These are phyloP conservation scores for Ceratotherium simum DNA, from an alignment of 2,113 vertebrate genomes.

Conservation along the genomic window DNA sequence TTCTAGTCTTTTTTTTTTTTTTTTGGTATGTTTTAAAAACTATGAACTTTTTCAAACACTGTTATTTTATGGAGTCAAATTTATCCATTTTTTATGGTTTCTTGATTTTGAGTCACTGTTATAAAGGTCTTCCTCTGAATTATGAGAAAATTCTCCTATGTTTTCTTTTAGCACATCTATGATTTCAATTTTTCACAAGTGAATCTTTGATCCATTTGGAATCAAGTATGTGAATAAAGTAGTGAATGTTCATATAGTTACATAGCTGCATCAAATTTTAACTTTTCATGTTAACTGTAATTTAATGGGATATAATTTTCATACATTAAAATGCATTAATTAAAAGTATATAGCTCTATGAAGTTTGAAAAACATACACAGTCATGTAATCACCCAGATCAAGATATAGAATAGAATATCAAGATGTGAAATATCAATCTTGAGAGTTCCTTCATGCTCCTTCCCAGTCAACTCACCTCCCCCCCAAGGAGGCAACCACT, in stretches of 20 bases:
- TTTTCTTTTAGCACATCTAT: neutral
- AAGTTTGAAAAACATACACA: neutral
- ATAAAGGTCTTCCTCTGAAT: neutral
- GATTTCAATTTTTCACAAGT: neutral
- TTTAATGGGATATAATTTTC: neutral
- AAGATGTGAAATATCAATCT: neutral
- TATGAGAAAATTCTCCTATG: neutral
- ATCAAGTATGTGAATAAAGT: neutral
- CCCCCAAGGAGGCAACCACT: too few species aligned
- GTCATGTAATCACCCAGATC: neutral
- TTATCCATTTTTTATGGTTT: neutral
- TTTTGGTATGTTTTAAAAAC: neutral
- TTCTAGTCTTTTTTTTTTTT: neutral
- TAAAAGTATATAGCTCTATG: neutral
- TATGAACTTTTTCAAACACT: neutral
- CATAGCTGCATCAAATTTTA: neutral
- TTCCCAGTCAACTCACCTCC: neutral
- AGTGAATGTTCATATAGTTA: neutral
- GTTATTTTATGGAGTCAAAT: neutral
- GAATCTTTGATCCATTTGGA: neutral
- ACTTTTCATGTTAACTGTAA: neutral
- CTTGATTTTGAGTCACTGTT: neutral
- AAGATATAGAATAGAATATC: neutral
- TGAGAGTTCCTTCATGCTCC: neutral
- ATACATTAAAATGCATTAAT: neutral